Base-by-base conservation (phyloP, 1,140 invertebrate genomes). In the Anagrus nilaparvatae region DNA sequence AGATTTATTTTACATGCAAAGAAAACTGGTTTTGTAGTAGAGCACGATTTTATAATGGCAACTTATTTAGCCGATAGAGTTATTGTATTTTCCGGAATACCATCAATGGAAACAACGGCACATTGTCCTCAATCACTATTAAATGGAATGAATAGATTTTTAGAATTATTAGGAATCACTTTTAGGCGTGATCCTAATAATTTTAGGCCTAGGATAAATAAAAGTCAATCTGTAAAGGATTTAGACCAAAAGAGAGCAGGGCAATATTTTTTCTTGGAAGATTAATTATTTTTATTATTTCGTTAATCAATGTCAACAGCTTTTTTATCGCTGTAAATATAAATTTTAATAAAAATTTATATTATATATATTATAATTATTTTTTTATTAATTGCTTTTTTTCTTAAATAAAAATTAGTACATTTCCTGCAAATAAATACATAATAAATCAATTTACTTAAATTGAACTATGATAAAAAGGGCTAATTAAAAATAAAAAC, bases 1-100 rank as follows among this genome's bases (percentile, higher is more conserved):
- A 96, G 94, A 51, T 99, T 97, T 62, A 97, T 99, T 66, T 72
- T 99, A 27, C 96, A 99, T 60, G 91, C 96, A 0, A 99, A 99
- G 72, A 96, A 97, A 64, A 99, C 96, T 19, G 97, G 94, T 20
- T 99, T 99, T 67, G 84, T 99, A 20, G 97, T 99, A 1, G 97
- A 99, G 77, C 97, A 99, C 80, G 97, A 99, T 77, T 99, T 99
- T 59, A 99, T 99, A 40, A 99, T 99, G 97, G 94, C 95, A 3
- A 99, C 97, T 1, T 99, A 99, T 69, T 73, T 99, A 28, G 94
- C 97, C 12, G 97, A 99, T 70, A 76, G 96, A 37, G 97, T 99
- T 1, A 97, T 99, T 54, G 95, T 99, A 16, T 98, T 99, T 67
- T 95, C 98, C 61, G 97, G 97, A 27, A 66, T 63, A 37, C 95